Percentiles rank a stretch among this genome's conserved stretches.
These are phyloP conservation scores for Pseudorectes ferrugineus DNA, from an alignment of 2,113 vertebrate species.

Conservation along the genomic window DNA sequence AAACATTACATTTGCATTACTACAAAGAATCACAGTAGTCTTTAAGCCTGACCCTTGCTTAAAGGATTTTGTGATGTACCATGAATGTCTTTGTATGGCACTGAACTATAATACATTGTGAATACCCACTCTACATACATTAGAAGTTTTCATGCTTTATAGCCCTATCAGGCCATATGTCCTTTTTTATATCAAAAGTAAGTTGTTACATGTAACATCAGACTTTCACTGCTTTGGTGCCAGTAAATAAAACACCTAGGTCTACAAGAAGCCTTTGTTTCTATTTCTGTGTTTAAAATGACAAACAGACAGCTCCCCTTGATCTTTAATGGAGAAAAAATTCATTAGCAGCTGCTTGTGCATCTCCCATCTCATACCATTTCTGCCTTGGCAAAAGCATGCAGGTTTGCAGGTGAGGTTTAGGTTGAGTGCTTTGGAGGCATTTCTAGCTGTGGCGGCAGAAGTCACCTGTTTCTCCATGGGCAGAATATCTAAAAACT, in stretches of 20 bases:
- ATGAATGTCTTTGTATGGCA: not conserved
- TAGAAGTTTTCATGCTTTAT: not conserved
- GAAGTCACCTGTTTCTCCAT: not conserved
- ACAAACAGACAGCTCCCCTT: not conserved
- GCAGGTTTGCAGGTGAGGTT: not conserved
- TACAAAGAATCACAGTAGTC: not conserved
- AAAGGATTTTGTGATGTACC: not conserved
- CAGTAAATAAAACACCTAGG: not conserved
- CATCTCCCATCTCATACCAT: not conserved
- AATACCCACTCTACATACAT: not conserved
- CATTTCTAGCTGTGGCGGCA: not conserved
- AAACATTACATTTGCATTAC: not conserved
- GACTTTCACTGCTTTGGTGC: not conserved
- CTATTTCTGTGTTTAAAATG: not conserved
- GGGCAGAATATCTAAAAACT: not conserved
- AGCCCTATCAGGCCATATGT: not conserved
- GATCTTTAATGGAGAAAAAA: not conserved
- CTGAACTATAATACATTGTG: not conserved
- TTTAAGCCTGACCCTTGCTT: not conserved
- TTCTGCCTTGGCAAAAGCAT: accelerated
- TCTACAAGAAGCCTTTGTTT: not conserved
- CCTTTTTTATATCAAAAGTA: not conserved
- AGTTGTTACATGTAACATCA: not conserved
- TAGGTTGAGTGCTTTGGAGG: not conserved
- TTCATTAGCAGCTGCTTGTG: not conserved